Percentiles rank a stretch among this genome's conserved stretches.
Evolutionary conservation across 2,888 invertebrate species (phyloP).

Genomic region (Acrocera orbiculus): DNA sequence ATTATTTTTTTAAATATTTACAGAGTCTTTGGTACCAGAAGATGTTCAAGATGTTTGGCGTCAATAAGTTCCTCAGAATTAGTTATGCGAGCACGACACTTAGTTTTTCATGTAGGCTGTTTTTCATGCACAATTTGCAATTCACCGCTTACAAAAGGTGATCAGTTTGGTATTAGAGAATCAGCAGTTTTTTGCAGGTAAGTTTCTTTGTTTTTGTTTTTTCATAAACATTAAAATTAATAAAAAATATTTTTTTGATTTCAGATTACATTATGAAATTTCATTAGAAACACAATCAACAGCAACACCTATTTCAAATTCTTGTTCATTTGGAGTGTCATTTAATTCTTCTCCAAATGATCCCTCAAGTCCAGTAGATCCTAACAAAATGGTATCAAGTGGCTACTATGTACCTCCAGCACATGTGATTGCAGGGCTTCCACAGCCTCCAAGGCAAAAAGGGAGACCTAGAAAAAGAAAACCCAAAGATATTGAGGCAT

Average conservation of each 20-base stretch:
- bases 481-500: conserved; percentile 72
- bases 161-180: conserved; percentile 85
- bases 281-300: conserved; percentile 24
- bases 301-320: conserved; percentile 24
- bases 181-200: conserved; percentile 73
- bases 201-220: conserved; percentile 2
- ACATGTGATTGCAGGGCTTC: conserved; percentile 39
- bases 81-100: conserved; percentile 85
- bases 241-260: not conserved
- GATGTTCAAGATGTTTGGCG: conserved; percentile 78
- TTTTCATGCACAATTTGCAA: conserved; percentile 85
- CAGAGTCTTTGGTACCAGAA: conserved; percentile 79
- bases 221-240: not conserved
- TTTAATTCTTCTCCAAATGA: conserved; percentile 30
- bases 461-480: conserved; percentile 85
- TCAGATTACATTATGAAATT: conserved; percentile 30
- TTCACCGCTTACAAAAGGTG: conserved; percentile 75
- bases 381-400: conserved; percentile 30
- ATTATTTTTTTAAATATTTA: conserved; percentile 22
- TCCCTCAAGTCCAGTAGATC: conserved; percentile 30
- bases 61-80: conserved; percentile 79
- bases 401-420: conserved; percentile 37
- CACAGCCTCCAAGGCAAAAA: conserved; percentile 63
- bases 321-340: conserved; percentile 39
- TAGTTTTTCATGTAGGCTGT: conserved; percentile 88